Evolutionary conservation across 2,113 vertebrate species (phyloP).

Genomic region (Pteruthius melanotis): DNA sequence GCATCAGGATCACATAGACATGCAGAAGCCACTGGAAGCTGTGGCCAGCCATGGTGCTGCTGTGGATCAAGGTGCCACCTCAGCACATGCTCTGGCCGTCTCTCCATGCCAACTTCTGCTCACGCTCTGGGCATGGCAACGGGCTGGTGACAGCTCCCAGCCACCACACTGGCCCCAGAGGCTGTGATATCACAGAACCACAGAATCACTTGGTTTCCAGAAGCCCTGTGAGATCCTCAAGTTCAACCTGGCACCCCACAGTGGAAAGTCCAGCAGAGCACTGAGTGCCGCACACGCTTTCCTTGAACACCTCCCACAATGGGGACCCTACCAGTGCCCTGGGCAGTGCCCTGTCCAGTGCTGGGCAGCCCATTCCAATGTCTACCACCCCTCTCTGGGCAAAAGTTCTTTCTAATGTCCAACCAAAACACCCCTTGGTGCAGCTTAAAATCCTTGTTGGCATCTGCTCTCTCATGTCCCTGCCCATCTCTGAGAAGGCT

Average conservation of each 20-base stretch:
- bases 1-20: fast-evolving
- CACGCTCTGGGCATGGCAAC: fast-evolving
- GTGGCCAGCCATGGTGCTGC: not conserved
- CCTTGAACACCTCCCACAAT: not conserved
- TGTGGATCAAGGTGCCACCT: no score
- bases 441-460: not conserved
- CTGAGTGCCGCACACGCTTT: fast-evolving
- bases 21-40: not conserved
- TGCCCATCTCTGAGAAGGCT: not conserved
- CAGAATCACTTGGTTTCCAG: fast-evolving
- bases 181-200: not conserved
- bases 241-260: no score
- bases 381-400: not conserved
- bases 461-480: not conserved
- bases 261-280: not conserved
- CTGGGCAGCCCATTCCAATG: not conserved
- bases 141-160: not conserved
- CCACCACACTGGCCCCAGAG: fast-evolving
- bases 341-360: no score
- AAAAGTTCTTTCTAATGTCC: not conserved
- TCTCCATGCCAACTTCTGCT: fast-evolving
- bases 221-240: not conserved
- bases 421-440: fast-evolving
- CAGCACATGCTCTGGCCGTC: not conserved
- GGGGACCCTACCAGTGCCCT: fast-evolving